Evolutionary conservation across 2,797 vertebrate species (phyloP).

Genomic region (Hemitrygon akajei): DNA sequence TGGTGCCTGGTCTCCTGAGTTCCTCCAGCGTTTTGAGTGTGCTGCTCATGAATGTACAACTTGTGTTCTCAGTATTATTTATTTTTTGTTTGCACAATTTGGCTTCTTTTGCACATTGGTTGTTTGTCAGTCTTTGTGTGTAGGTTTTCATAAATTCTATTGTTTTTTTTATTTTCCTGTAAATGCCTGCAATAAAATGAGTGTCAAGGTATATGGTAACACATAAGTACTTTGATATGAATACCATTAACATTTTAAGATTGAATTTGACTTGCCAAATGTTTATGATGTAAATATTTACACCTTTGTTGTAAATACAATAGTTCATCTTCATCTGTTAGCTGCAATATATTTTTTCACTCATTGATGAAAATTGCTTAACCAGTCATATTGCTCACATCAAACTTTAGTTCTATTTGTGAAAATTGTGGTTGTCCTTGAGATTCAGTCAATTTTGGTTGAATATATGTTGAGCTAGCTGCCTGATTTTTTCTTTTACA

Average conservation of each 20-base stretch:
- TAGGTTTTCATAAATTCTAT: no score
- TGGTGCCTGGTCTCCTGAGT: no score
- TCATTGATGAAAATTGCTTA: background rate
- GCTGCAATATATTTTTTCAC: background rate
- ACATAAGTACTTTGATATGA: no score
- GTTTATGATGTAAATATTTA: background rate
- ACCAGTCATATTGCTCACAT: background rate
- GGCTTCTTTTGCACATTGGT: no score
- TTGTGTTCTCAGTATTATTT: no score
- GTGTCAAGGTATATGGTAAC: no score
- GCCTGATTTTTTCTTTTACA: background rate
- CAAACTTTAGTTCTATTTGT: background rate
- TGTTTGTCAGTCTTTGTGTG: no score
- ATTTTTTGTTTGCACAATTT: no score
- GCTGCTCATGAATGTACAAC: no score
- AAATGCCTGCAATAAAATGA: no score
- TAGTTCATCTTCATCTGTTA: background rate
- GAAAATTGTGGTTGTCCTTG: background rate
- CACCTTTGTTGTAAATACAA: background rate
- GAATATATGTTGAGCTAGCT: background rate
- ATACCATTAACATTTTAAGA: background rate
- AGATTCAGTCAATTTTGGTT: background rate
- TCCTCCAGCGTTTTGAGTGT: no score
- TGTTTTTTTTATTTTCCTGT: no score
- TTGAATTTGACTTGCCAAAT: background rate